phyloP scores from a whole-genome alignment of 2,888 invertebrate species.

The Noctua fimbriata region DNA sequence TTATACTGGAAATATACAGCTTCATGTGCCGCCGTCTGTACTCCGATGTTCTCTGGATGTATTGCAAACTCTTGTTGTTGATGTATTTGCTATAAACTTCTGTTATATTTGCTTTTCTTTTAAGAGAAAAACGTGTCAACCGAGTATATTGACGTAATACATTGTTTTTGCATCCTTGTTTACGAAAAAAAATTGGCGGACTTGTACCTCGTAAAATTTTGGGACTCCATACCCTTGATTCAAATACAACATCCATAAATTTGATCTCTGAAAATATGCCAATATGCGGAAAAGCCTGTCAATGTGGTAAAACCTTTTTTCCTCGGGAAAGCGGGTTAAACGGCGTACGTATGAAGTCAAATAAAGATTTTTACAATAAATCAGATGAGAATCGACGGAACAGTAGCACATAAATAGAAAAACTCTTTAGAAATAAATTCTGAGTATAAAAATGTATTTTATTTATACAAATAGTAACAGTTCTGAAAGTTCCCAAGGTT shows the following conservation, averaged over 20 bases:
- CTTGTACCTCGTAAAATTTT: background rate
- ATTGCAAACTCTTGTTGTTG: constrained; percentile 12
- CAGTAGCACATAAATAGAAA: background rate
- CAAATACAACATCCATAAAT: background rate
- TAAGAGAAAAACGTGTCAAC: too few relatives aligned
- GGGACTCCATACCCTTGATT: too few relatives aligned
- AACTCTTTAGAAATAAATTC: background rate
- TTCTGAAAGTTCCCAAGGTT: constrained; percentile 19
- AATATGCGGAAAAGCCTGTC: background rate
- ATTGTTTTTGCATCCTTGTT: too few relatives aligned
- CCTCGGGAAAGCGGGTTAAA: constrained; percentile 1
- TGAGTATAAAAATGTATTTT: background rate
- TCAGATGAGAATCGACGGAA: background rate
- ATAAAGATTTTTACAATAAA: background rate
- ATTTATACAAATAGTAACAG: background rate
- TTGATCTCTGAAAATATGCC: background rate
- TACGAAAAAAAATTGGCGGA: background rate
- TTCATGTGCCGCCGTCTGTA: too few relatives aligned
- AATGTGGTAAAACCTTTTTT: constrained; percentile 5
- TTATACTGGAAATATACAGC: too few relatives aligned
- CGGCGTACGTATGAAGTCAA: constrained; percentile 5
- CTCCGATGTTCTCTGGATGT: background rate
- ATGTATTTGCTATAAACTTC: constrained; percentile 9
- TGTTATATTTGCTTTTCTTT: too few relatives aligned
- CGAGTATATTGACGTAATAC: too few relatives aligned